These are phyloP conservation scores for Anoura caudifer DNA, from an alignment of 2,113 vertebrate genomes.

Conservation along the genomic window DNA sequence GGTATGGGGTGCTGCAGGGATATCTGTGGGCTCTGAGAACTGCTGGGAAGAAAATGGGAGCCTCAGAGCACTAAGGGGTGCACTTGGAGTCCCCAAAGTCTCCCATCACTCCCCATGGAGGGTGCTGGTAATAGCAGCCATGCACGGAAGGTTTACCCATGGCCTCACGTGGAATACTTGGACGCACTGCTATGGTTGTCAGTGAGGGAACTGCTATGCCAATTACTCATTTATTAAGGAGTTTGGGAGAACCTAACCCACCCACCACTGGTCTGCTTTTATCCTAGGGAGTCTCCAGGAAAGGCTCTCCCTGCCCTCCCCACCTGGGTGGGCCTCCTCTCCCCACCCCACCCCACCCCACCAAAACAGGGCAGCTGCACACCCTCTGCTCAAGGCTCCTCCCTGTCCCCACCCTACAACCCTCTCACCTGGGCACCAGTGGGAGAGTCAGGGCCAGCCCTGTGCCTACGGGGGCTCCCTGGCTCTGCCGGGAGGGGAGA, in stretches of 20 bases:
- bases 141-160: not conserved
- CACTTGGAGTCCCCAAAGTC: not conserved
- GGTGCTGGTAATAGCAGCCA: not conserved
- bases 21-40: not conserved
- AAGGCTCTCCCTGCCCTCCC: not conserved
- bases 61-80: accelerated
- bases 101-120: not conserved
- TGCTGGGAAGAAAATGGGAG: not conserved
- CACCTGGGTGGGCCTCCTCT: no score
- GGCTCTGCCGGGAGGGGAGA: not conserved
- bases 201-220: constrained; percentile 72
- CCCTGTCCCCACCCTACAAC: not conserved
- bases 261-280: not conserved
- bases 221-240: constrained; percentile 79
- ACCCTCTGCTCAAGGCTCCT: not conserved
- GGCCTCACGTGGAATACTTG: not conserved
- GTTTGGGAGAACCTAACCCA: constrained; percentile 70
- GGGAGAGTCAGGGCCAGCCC: not conserved
- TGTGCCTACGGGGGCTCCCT: not conserved
- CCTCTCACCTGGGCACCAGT: not conserved
- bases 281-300: not conserved
- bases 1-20: not conserved
- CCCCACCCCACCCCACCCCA: no score
- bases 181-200: constrained; percentile 19
- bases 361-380: accelerated